Evolutionary conservation across 2,888 invertebrate species (phyloP).

Genomic region (Camptogramma bilineatum): DNA sequence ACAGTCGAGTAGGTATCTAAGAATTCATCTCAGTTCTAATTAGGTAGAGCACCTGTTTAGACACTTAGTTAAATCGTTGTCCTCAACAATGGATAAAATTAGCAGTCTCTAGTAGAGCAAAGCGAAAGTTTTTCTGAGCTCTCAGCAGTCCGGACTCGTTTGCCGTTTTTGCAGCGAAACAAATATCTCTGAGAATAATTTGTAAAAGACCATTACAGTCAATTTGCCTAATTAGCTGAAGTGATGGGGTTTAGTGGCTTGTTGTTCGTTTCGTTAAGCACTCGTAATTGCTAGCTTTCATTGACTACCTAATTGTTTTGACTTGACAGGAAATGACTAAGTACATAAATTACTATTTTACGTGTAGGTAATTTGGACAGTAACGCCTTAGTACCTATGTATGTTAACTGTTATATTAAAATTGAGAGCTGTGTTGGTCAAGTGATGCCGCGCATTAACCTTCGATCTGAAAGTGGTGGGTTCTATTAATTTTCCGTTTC

Average conservation of each 20-base stretch:
- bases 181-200: slow-evolving; percentile 37
- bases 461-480: too few species aligned
- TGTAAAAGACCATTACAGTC: slow-evolving; percentile 37
- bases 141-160: slow-evolving; percentile 29
- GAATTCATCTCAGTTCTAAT: neutral
- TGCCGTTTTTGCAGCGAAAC: slow-evolving; percentile 40
- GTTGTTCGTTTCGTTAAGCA: slow-evolving; percentile 23
- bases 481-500: too few species aligned
- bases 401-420: too few species aligned
- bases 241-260: slow-evolving; percentile 28
- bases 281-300: slow-evolving; percentile 24
- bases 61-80: neutral
- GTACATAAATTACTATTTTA: neutral
- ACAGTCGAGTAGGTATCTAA: too few species aligned
- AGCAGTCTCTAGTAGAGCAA: neutral
- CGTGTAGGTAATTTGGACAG: neutral
- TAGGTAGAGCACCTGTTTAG: neutral
- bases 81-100: neutral
- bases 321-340: slow-evolving; percentile 3
- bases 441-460: too few species aligned
- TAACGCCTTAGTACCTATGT: neutral
- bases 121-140: slow-evolving; percentile 10
- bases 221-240: slow-evolving; percentile 33
- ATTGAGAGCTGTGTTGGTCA: too few species aligned
- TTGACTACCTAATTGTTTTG: slow-evolving; percentile 21